Conservation (phyloP, 2,888 invertebrate species). For the Xanthostigma xanthostigma region DNA sequence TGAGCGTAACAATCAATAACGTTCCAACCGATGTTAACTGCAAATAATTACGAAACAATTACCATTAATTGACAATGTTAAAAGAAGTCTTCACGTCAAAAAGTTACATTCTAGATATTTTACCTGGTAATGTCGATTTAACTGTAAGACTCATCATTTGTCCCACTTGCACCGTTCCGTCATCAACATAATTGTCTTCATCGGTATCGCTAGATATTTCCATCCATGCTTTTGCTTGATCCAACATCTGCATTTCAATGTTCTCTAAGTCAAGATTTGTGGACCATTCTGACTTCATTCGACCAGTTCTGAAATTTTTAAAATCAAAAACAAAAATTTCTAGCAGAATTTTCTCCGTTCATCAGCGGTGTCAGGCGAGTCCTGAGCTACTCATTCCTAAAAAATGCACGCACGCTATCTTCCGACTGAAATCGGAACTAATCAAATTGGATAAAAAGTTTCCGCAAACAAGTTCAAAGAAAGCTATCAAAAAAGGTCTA, state of each 20-base stretch:
- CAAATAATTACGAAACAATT: constrained; percentile 21
- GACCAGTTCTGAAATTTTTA: constrained; percentile 34
- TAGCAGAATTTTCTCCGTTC: no score
- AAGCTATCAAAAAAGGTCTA: no score
- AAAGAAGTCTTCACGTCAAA: no score
- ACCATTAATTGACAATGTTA: no score
- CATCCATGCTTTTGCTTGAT: constrained; percentile 55
- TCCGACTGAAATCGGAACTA: neutral
- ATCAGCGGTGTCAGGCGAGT: no score
- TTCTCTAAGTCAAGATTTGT: constrained; percentile 28
- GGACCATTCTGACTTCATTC: constrained; percentile 39
- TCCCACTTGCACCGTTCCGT: constrained; percentile 51
- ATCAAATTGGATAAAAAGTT: no score
- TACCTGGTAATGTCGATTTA: constrained; percentile 48
- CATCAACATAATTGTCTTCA: constrained; percentile 24
- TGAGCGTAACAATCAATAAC: constrained; percentile 65
- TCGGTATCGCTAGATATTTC: constrained; percentile 34
- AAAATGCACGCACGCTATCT: neutral
- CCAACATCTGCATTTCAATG: constrained; percentile 21
- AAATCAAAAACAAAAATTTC: neutral
- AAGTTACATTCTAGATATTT: no score
- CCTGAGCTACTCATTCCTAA: no score
- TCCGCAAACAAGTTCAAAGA: no score
- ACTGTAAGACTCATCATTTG: constrained; percentile 52
- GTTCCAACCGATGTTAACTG: constrained; percentile 56